Conservation (phyloP, 2,113 vertebrate genomes). For the Laticauda colubrina region DNA sequence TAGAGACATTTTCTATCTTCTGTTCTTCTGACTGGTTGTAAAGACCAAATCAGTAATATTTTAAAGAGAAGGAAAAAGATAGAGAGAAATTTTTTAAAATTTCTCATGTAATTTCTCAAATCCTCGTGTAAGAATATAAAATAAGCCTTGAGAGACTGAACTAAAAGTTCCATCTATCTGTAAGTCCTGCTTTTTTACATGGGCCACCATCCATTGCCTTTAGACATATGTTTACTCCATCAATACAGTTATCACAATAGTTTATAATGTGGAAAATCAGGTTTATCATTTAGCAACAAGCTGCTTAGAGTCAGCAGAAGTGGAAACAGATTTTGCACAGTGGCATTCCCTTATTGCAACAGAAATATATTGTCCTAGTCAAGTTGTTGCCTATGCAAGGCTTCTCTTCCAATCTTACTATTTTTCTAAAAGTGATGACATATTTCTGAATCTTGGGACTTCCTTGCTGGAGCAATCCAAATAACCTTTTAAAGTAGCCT, state of each 20-base stretch:
- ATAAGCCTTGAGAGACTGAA: background rate
- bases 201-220: background rate
- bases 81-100: background rate
- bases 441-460: background rate
- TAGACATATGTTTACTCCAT: background rate
- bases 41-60: background rate
- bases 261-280: background rate
- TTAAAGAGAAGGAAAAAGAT: background rate
- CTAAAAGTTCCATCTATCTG: background rate
- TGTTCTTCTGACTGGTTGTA: background rate
- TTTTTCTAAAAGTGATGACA: background rate
- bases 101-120: background rate
- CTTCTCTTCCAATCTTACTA: background rate
- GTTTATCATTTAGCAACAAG: background rate
- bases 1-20: background rate
- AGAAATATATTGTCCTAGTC: background rate
- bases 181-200: too few species aligned
- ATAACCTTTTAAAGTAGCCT: background rate
- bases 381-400: background rate
- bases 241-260: background rate
- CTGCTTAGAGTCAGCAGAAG: background rate
- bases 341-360: background rate
- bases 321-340: background rate
- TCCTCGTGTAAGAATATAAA: background rate
- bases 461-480: background rate